Evolutionary conservation across 2,113 vertebrate species (phyloP), one percentile per base, ranked within the genome.

Genomic region (Ammodytes marinus): DNA sequence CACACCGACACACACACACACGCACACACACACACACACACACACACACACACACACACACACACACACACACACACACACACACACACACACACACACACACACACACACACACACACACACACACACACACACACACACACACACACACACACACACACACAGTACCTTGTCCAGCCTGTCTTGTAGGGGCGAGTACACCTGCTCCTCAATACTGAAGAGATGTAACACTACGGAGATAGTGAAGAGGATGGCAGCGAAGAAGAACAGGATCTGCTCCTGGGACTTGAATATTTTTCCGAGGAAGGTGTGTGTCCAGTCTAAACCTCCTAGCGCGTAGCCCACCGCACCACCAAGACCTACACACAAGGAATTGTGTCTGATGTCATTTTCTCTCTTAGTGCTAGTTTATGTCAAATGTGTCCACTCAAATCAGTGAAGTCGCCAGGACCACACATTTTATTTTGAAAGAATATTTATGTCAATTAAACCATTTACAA

Each of bases 251-350:
- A 99, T 90, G 68, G 97, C 95, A 1, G 98, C 96, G 1, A 99
- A 99, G 94, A 99, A 94, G 92, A 99, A 99, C 49, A 99, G 95
- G 85, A 99, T 97, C 93, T 99, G 98, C 89, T 99, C 96, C 92
- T 99, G 98, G 2, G 97, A 97, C 71, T 95, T 94, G 86, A 99
- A 99, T 84, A 93, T 84, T 47, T 14, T 14, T 54, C 97, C 97
- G 46, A 99, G 87, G 93, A 98, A 96, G n/a, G 98, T 99, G 90
- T 98, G 96, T 0, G 96, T 99, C 98, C 98, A 99, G 91, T 99
- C 96, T 42, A 99, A 92, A 8, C 98, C 98, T 5, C 98, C 97
- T 35, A 99, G 94, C 86, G 99, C 97, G 1, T 99, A 99, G 88
- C 98, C 98, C 0, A 98, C 90, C 0, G 98, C 98, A 57, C 98